Conservation (phyloP, 1,140 invertebrate species). For the Apis cerana region DNA sequence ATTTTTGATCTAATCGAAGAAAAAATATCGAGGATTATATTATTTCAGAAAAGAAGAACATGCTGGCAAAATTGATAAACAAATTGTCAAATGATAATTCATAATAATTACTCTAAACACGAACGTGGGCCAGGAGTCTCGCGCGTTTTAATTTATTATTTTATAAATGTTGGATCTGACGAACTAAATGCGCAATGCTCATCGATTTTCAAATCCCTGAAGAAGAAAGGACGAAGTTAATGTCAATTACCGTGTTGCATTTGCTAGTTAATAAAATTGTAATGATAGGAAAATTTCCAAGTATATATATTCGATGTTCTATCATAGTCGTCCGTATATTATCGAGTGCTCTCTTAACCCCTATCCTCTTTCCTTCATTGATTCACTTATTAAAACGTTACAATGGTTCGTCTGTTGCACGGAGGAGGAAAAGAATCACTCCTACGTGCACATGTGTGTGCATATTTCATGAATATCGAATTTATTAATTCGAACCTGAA, state of each 20-base stretch:
- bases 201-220: slow-evolving; percentile 53
- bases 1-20: too few relatives aligned
- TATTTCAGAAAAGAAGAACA: too few relatives aligned
- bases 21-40: too few relatives aligned
- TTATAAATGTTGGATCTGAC: slow-evolving; percentile 38
- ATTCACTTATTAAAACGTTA: slow-evolving; percentile 16
- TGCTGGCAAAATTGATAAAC: too few relatives aligned
- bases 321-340: slow-evolving; percentile 12
- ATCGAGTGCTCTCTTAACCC: slow-evolving; percentile 3
- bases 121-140: too few relatives aligned
- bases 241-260: slow-evolving; percentile 40
- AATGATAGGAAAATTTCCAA: slow-evolving; percentile 50
- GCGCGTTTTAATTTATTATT: slow-evolving; percentile 39
- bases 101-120: neutral
- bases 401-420: neutral
- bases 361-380: neutral
- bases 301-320: slow-evolving; percentile 8
- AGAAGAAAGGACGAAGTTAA: slow-evolving; percentile 59
- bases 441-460: neutral
- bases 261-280: slow-evolving; percentile 22
- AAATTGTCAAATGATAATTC: too few relatives aligned
- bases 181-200: slow-evolving; percentile 32
- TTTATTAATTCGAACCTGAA: neutral
- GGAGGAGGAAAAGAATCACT: neutral
- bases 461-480: neutral